Conservation (phyloP, 1,140 invertebrate genomes). For the Teleopsis dalmanni region DNA sequence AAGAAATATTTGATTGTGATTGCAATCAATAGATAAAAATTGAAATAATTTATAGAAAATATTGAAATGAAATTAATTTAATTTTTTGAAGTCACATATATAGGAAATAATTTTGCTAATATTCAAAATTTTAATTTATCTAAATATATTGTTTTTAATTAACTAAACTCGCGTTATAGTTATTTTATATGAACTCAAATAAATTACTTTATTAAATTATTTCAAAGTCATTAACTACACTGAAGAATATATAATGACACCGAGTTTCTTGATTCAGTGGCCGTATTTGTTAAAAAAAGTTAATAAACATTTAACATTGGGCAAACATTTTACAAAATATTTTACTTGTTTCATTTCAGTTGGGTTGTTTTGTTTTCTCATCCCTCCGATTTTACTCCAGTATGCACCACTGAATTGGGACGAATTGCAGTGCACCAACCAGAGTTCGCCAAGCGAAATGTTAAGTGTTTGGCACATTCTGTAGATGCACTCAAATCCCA, state of each 20-base stretch:
- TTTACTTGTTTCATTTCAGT: constrained; percentile 49
- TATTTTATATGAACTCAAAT: too few relatives aligned
- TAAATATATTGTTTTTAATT: too few relatives aligned
- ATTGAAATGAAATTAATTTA: too few relatives aligned
- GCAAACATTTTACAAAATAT: background rate
- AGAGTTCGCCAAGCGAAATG: constrained; percentile 70
- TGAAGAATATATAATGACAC: background rate
- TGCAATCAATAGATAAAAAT: too few relatives aligned
- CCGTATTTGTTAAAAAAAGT: background rate
- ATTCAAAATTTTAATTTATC: too few relatives aligned
- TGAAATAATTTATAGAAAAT: too few relatives aligned
- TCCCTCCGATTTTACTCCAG: constrained; percentile 88
- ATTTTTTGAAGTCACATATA: too few relatives aligned
- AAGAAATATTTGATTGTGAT: too few relatives aligned
- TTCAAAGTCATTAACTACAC: background rate
- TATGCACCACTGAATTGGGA: constrained; percentile 88
- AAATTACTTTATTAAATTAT: background rate
- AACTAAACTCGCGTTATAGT: too few relatives aligned
- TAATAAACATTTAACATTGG: background rate
- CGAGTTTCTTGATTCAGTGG: background rate
- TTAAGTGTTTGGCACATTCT: constrained; percentile 81
- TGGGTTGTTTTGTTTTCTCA: constrained; percentile 90
- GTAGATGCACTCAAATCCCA: constrained; percentile 74
- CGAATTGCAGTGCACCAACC: constrained; percentile 64
- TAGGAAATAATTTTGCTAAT: too few relatives aligned